A percentile compares a stretch with the other conserved stretches of the same genome.
Evolutionary conservation across 2,113 vertebrate genomes (phyloP).

Genomic region (Formicarius rufipectus): DNA sequence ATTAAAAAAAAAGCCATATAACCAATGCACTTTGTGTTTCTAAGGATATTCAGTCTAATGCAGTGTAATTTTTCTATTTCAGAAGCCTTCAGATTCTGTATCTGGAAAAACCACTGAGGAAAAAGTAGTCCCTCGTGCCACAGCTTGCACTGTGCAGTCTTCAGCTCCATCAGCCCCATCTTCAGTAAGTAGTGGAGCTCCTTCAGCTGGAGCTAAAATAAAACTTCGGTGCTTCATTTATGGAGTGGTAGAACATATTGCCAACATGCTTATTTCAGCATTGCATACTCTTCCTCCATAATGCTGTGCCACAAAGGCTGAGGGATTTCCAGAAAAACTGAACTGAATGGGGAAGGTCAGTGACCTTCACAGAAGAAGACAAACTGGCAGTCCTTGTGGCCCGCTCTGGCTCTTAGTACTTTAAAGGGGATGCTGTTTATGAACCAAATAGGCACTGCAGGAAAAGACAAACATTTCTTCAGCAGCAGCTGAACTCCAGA

Average conservation of each 20-base stretch:
- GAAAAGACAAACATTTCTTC: neutral
- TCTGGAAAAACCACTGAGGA: neutral
- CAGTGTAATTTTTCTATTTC: neutral
- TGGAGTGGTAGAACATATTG: neutral
- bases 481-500: neutral
- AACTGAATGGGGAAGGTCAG: neutral
- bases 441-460: neutral
- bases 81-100: neutral
- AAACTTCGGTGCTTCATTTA: neutral
- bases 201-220: neutral
- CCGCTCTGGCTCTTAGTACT: neutral
- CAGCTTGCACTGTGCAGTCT: slow-evolving; percentile 53
- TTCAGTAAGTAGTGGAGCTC: slow-evolving; percentile 50
- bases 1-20: neutral
- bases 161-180: neutral
- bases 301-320: neutral
- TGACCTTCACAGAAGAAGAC: neutral
- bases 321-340: neutral
- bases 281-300: fast-evolving
- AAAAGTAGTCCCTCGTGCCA: slow-evolving; percentile 24
- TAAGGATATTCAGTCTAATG: neutral
- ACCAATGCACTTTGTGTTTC: neutral
- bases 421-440: neutral
- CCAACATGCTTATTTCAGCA: neutral
- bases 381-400: neutral